Conservation (phyloP, 2,888 invertebrate species). For the Cerceris ruficornis region DNA sequence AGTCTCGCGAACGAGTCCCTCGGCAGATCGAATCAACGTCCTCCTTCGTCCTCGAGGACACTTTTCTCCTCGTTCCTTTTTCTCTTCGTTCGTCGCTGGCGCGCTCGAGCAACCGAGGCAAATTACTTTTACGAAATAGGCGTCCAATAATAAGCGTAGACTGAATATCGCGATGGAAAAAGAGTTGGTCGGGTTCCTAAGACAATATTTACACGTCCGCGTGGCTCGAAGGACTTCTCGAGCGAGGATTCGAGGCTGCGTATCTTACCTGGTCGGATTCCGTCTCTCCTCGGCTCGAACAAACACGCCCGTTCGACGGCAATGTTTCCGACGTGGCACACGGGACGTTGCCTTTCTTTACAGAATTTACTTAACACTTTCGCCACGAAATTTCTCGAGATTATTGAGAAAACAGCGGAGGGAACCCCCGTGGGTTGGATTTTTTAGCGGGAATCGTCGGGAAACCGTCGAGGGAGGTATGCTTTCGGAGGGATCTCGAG, state of each 20-base stretch:
- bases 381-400: neutral
- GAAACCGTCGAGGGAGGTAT: no score
- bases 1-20: no score
- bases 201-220: slow-evolving; percentile 50
- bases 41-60: no score
- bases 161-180: slow-evolving; percentile 6
- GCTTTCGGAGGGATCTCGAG: no score
- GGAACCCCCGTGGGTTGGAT: neutral
- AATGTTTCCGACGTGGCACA: slow-evolving; percentile 23
- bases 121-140: slow-evolving; percentile 4
- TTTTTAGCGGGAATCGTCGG: neutral
- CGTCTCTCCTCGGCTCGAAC: slow-evolving; percentile 40
- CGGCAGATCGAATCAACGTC: no score
- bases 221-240: slow-evolving; percentile 18
- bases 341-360: slow-evolving; percentile 16
- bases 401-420: neutral
- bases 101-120: neutral
- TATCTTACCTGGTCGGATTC: slow-evolving; percentile 50
- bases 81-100: neutral
- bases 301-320: slow-evolving; percentile 34
- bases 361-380: slow-evolving; percentile 46
- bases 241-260: slow-evolving; percentile 7
- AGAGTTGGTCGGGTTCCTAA: slow-evolving; percentile 40
- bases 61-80: neutral
- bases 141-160: neutral